Percentiles rank a stretch among this genome's conserved stretches.
phyloP scores from a whole-genome alignment of 2,888 invertebrate species.

The Microctonus hyperodae region DNA sequence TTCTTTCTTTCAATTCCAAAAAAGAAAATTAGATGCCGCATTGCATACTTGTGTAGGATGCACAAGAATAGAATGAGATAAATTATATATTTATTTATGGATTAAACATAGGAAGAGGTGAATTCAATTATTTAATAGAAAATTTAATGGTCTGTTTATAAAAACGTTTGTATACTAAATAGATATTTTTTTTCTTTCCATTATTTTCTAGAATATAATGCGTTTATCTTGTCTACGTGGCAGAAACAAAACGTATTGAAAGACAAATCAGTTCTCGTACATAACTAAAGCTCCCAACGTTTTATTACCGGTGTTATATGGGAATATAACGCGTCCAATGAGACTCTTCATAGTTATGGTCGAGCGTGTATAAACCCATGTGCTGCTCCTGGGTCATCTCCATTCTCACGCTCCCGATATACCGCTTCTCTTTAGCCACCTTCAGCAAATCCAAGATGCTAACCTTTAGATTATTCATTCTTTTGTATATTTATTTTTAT shows the following conservation, averaged over 20 bases:
- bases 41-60: neutral
- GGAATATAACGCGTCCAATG: conserved; percentile 21
- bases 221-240: neutral
- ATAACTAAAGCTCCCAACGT: neutral
- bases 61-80: too few relatives aligned
- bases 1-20: neutral
- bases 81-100: too few relatives aligned
- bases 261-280: conserved; percentile 4
- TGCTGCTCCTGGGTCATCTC: conserved; percentile 44
- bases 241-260: neutral
- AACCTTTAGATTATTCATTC: neutral
- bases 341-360: conserved; percentile 6
- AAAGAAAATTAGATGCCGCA: neutral
- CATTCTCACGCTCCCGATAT: conserved; percentile 53
- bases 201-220: neutral
- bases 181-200: neutral
- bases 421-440: conserved; percentile 33
- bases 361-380: conserved; percentile 2
- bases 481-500: too few relatives aligned
- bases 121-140: neutral
- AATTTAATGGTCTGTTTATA: neutral
- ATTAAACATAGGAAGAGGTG: neutral
- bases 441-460: conserved; percentile 17
- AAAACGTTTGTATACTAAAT: neutral
- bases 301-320: conserved; percentile 20